Percentiles rank a stretch among this genome's conserved stretches.
Evolutionary conservation across 2,797 vertebrate species (phyloP).

Genomic region (Spheniscus humboldti): DNA sequence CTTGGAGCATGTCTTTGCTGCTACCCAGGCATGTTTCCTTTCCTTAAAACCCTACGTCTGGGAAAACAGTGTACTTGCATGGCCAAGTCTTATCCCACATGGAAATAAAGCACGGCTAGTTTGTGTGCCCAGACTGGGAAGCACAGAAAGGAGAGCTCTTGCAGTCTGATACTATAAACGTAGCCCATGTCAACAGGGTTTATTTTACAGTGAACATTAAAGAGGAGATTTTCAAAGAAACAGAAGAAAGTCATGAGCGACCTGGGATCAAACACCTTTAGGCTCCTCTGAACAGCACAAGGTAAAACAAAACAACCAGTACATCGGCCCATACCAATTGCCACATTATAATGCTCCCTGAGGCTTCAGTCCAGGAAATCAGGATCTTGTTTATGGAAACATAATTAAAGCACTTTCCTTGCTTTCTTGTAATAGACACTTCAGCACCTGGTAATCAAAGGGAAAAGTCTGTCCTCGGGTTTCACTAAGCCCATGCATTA

Average conservation of each 20-base stretch:
- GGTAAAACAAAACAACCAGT: neutral
- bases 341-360: neutral
- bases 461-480: neutral
- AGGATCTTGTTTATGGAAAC: neutral
- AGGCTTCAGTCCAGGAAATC: conserved; percentile 6
- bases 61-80: neutral
- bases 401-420: conserved; percentile 6
- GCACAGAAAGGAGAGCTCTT: neutral
- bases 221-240: conserved; percentile 20
- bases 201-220: conserved; percentile 1
- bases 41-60: neutral
- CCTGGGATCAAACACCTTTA: conserved; percentile 8
- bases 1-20: neutral
- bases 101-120: neutral
- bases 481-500: neutral
- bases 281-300: neutral
- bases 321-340: neutral
- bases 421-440: neutral
- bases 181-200: neutral
- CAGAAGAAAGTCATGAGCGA: neutral
- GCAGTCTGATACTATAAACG: neutral
- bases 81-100: neutral
- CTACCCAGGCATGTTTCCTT: neutral
- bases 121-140: neutral
- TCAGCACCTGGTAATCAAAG: neutral